Base-by-base conservation (phyloP, 2,888 invertebrate species). In the Agonopterix subpropinquella region DNA sequence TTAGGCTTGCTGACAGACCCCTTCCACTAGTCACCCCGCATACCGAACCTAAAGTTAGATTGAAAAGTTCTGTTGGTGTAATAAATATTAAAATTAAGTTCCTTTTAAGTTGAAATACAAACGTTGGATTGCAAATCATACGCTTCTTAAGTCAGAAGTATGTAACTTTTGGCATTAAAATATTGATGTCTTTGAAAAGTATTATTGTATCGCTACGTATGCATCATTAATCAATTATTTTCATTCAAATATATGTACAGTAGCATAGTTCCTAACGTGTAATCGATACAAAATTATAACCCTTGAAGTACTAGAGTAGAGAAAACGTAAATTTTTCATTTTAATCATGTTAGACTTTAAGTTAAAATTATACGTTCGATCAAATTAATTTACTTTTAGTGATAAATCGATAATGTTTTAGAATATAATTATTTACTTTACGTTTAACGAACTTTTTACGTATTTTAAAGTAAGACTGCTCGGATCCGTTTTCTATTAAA, bases 241-340 rank as follows among this genome's bases (percentile, higher is more conserved):
- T 75, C 68, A 76, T 73, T 42, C 10, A 42, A 42, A 45, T 44
- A 73, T 74, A 69, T 87, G 87, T 87, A 87, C 85, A 87, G 87
- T 80, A 83, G 84, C 64, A 81, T 86, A 87, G 87, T 85, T 87
- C 86, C 87, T 87, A 80, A 84, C 70, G 67, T 81, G 70, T 87
- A 87, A 86, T 86, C 84, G 73, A 84, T 81, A 77, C 77, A 77
- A 80, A 80, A 80, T 73, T 80, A 76, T 86, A 87, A 82, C 76
- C 85, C 76, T 81, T 76, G 62, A 70, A 73, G 61, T 78, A 73
- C 70, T 82, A 77, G 79, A 67, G 61, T 80, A 81, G 77, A 61
- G 55, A 62, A 71, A 63, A 70, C 59, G 69, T 78, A 80, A 74
- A 72, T 76, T 74, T 67, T 74, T 73, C 63, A 59, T 65, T 73